Evolutionary conservation across 2,888 invertebrate genomes (phyloP).

Genomic region (Harpalus rufipes): DNA sequence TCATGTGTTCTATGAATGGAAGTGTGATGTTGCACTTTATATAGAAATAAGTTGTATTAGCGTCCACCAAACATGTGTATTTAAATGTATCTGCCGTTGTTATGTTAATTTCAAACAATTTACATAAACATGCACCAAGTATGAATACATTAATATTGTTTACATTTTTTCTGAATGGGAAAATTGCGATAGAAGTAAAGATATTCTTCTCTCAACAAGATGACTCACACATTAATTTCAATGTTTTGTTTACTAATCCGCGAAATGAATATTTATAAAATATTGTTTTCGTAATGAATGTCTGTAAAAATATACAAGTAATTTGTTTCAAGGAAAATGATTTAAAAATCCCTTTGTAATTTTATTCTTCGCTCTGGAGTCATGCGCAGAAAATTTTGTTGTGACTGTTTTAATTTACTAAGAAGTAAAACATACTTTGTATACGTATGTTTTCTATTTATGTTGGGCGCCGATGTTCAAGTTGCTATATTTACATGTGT

Average conservation of each 20-base stretch:
- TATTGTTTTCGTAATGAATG: conserved; percentile 11
- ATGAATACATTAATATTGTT: conserved; percentile 57
- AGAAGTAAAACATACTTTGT: conserved; percentile 23
- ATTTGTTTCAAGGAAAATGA: not conserved
- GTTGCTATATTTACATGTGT: not conserved
- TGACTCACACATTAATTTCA: conserved; percentile 8
- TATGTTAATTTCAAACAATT: conserved; percentile 50
- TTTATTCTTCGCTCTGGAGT: not conserved
- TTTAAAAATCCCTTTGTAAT: conserved; percentile 3
- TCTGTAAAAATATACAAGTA: not conserved
- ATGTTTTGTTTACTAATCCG: conserved; percentile 17
- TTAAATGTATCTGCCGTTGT: conserved; percentile 43
- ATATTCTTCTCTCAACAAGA: conserved; percentile 10
- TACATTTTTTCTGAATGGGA: conserved; percentile 34
- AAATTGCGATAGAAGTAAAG: conserved; percentile 32
- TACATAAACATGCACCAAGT: conserved; percentile 45
- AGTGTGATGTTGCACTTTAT: conserved; percentile 17
- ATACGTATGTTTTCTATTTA: not conserved
- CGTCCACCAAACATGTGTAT: conserved; percentile 36
- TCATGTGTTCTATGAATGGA: conserved; percentile 8
- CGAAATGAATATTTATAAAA: conserved; percentile 21
- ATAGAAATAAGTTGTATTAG: conserved; percentile 49
- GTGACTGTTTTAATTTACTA: conserved; percentile 5
- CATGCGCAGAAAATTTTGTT: conserved; percentile 31
- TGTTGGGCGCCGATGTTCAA: not conserved